Percentiles rank a stretch among this genome's conserved stretches.
Conservation (phyloP, 2,113 vertebrate species). For the Poeciliopsis retropinna region DNA sequence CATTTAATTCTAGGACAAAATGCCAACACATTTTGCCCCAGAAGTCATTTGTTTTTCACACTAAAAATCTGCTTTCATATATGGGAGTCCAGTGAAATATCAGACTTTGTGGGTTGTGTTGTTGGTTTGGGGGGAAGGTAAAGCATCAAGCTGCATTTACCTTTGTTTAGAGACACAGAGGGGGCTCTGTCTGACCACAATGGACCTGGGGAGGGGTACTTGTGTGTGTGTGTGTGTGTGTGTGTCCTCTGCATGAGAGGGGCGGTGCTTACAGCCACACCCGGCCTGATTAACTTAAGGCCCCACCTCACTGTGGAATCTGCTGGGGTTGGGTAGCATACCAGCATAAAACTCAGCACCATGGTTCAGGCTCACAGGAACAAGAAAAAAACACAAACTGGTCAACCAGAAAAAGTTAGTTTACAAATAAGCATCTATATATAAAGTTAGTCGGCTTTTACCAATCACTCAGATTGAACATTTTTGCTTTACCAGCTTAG, state of each 20-base stretch:
- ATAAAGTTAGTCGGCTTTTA: not conserved
- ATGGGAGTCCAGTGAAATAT: not conserved
- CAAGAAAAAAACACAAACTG: not conserved
- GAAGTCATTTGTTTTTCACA: conserved; percentile 2
- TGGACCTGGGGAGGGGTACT: conserved; percentile 27
- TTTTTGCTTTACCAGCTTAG: not conserved
- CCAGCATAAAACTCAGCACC: conserved; percentile 1
- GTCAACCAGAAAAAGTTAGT: not conserved
- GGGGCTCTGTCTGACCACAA: conserved; percentile 70
- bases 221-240: conserved; percentile 21
- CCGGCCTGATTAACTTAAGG: conserved; percentile 72
- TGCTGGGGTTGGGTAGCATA: conserved; percentile 69
- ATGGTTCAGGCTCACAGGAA: not conserved
- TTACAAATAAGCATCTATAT: not conserved
- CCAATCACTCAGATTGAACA: not conserved
- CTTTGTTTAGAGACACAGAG: conserved; percentile 75
- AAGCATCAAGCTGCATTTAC: conserved; percentile 58
- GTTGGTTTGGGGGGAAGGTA: conserved; percentile 51
- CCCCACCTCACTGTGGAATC: conserved; percentile 82
- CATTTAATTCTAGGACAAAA: not conserved
- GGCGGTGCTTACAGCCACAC: conserved; percentile 71
- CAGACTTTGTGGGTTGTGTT: conserved; percentile 19
- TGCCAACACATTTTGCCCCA: not conserved
- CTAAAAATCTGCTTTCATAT: not conserved
- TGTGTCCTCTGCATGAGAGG: conserved; percentile 39